Evolutionary conservation across 2,113 vertebrate genomes (phyloP), one percentile per base, ranked within the genome.

Genomic region (Numida meleagris): DNA sequence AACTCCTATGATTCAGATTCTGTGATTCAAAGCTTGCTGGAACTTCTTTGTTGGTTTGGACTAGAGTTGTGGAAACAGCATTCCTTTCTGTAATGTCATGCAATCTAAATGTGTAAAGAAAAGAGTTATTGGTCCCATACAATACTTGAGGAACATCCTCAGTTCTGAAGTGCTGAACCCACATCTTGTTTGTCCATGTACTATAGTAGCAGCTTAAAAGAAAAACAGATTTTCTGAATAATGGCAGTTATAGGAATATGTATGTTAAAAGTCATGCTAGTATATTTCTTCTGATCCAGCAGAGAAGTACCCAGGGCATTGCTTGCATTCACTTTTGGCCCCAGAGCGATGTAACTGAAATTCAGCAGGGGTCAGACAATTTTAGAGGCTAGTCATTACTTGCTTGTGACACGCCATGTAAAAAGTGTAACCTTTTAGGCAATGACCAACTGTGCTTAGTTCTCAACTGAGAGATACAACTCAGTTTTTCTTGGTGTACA

Each of bases 331-430:
- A 11, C 16, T 86, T 14, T 59, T 88, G 57, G 79, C 65, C 90
- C 5, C 0, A 81, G 79, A 95, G 82, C 82, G 59, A 81, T 88
- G 92, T 96, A 88, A 95, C 79, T 53, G 90, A 94, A 93, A 77
- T 90, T 61, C 90, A 93, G 68, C 79, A 70, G 82, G 86, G 71
- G 63, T 70, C 33, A 27, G 67, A 43, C 83, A 84, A 51, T 63
- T 86, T 86, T 93, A 68, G 72, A 58, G 63, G 29, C 65, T 78
- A 82, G 67, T 93, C 80, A 63, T 96, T 97, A 71, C 68, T 92
- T 92, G 86, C 81, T 55, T 89, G 68, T 86, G 71, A 29, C 78
- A 82, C 71, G 57, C 71, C 53, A 84, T 59, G 65, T 76, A 82
- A 89, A 70, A 87, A 91, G 62, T 58, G 40, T 90, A 92, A 70